phyloP scores from a whole-genome alignment of 37 sponge, comb jelly and placozoan genomes.

The Cliona cf. orientalis region DNA sequence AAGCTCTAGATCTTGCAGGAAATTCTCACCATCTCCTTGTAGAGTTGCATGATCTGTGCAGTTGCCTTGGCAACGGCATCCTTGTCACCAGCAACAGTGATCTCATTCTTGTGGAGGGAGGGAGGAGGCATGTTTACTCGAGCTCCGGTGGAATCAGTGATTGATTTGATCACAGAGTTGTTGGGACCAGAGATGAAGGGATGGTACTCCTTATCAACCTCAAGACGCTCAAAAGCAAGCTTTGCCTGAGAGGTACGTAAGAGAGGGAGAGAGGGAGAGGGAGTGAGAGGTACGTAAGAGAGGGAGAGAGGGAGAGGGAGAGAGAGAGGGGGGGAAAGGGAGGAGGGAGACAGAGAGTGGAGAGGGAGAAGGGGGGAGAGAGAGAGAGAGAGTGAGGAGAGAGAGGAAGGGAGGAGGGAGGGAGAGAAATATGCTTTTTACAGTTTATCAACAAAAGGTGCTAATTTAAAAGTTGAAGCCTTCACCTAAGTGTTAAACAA shows the following conservation, averaged over 20 bases:
- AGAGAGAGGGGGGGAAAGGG: neutral
- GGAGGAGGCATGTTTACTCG: slow-evolving; percentile 90
- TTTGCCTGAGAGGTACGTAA: slow-evolving; percentile 88
- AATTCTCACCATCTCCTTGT: slow-evolving; percentile 11
- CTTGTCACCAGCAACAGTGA: slow-evolving; percentile 90
- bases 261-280: neutral
- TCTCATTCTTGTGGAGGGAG: slow-evolving; percentile 79
- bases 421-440: neutral
- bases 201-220: slow-evolving; percentile 68
- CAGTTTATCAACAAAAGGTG: no score
- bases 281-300: neutral
- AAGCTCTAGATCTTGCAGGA: no score
- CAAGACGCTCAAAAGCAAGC: slow-evolving; percentile 77
- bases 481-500: no score
- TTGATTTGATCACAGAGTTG: slow-evolving; percentile 23
- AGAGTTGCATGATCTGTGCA: slow-evolving; percentile 44
- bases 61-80: slow-evolving; percentile 83
- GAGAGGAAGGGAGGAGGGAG: neutral
- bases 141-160: slow-evolving; percentile 73
- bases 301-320: neutral
- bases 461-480: no score
- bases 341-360: slow-evolving; percentile 17
- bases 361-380: neutral
- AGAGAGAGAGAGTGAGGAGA: neutral
- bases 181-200: slow-evolving; percentile 86